A percentile compares a stretch with the other conserved stretches of the same genome.
phyloP scores from a whole-genome alignment of 2,888 invertebrate species.

The Caenorhabditis sp. region DNA sequence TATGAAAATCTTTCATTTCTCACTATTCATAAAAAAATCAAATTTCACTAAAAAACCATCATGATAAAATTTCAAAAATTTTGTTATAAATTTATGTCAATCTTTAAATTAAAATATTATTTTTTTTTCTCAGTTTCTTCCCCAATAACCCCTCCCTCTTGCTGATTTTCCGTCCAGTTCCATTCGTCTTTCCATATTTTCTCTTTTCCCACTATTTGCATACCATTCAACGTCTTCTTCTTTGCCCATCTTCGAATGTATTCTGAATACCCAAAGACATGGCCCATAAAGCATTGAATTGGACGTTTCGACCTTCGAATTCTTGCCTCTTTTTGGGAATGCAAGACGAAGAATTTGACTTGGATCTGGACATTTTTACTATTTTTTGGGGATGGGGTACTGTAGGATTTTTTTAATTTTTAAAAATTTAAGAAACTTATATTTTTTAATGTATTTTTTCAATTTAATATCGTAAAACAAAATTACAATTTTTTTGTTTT shows the following conservation, averaged over 20 bases:
- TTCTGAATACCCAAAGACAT: slow-evolving; percentile 32
- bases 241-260: neutral
- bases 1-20: no score
- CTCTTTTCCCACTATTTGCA: slow-evolving; percentile 26
- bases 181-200: slow-evolving; percentile 10
- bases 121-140: slow-evolving; percentile 6
- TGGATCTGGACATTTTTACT: neutral
- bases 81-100: no score
- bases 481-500: neutral
- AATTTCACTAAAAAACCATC: no score
- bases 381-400: neutral
- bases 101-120: no score
- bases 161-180: slow-evolving; percentile 16
- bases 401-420: slow-evolving; percentile 12
- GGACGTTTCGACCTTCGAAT: slow-evolving; percentile 45
- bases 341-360: no score
- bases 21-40: no score
- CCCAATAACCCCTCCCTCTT: neutral
- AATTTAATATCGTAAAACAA: neutral
- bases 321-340: slow-evolving; percentile 15
- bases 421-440: no score
- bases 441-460: neutral
- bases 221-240: no score
- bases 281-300: slow-evolving; percentile 53
- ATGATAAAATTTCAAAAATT: no score